These are phyloP conservation scores for Phymorhynchus buccinoides DNA, from an alignment of 1,140 invertebrate species.

Conservation along the genomic window DNA sequence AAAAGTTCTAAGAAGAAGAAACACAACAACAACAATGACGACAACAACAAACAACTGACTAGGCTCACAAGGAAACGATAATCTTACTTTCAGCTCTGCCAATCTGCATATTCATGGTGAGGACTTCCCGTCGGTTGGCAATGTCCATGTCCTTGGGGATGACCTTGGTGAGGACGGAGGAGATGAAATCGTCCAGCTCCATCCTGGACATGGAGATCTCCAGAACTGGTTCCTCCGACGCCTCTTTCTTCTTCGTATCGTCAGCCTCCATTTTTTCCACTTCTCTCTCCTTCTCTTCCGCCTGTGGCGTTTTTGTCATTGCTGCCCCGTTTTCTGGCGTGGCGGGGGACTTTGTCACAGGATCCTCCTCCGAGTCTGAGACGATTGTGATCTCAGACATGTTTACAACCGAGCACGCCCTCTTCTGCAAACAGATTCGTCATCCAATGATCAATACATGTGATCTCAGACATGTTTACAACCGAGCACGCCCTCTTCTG, in stretches of 20 bases:
- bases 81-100: constrained; percentile 24
- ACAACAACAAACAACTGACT: background rate
- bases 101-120: background rate
- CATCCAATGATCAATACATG: no score
- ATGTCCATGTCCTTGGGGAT: background rate
- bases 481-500: no score
- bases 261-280: background rate
- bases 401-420: background rate
- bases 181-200: constrained; percentile 31
- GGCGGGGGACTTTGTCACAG: background rate
- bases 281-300: background rate
- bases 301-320: background rate
- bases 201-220: constrained; percentile 27
- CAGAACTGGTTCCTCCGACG: constrained; percentile 4
- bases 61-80: background rate
- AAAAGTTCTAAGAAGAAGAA: background rate
- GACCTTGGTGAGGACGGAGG: background rate
- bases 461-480: no score
- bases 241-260: background rate
- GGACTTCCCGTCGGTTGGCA: background rate
- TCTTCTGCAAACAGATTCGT: background rate
- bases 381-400: background rate
- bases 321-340: background rate
- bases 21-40: background rate
- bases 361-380: background rate